phyloP scores from a whole-genome alignment of 2,888 invertebrate species.

The Coenonympha arcania region DNA sequence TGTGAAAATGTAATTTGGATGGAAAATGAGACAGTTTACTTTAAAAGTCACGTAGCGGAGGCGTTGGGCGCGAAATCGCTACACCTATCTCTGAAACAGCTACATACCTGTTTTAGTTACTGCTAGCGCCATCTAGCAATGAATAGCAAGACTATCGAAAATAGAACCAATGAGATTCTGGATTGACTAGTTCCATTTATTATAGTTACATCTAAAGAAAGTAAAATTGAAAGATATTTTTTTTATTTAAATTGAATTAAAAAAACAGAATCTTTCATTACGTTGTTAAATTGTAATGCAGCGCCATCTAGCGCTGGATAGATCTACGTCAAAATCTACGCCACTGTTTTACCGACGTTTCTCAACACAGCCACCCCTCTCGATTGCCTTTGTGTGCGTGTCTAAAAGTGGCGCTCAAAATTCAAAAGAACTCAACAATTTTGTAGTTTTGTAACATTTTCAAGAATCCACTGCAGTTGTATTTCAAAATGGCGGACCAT shows the following conservation, averaged over 20 bases:
- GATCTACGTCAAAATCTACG: conserved; percentile 6
- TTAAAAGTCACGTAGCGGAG: conserved; percentile 58
- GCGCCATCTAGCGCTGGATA: conserved; percentile 29
- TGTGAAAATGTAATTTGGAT: conserved; percentile 61
- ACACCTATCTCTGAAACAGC: conserved; percentile 22
- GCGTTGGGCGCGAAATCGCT: conserved; percentile 33
- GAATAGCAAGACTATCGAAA: conserved; percentile 34
- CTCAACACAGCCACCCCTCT: conserved; percentile 30
- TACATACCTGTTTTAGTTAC: conserved; percentile 27
- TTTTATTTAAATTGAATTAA: not conserved
- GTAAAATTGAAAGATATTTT: not conserved
- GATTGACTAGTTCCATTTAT: too few species aligned
- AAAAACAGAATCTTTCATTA: not conserved
- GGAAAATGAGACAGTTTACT: conserved; percentile 65
- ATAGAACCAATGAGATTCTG: not conserved
- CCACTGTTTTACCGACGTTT: conserved; percentile 45
- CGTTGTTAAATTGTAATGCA: conserved; percentile 6
- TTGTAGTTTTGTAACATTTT: conserved; percentile 27
- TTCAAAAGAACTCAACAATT: conserved; percentile 32
- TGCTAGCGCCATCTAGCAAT: conserved; percentile 47
- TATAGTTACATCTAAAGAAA: not conserved
- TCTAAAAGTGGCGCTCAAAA: conserved; percentile 45
- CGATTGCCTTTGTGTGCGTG: conserved; percentile 45
- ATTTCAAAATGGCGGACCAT: conserved; percentile 20
- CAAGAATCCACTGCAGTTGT: conserved; percentile 13